A percentile compares a stretch with the other conserved stretches of the same genome.
phyloP scores from a whole-genome alignment of 2,113 vertebrate genomes.

The Boulengeromyrus knoepffleri region DNA sequence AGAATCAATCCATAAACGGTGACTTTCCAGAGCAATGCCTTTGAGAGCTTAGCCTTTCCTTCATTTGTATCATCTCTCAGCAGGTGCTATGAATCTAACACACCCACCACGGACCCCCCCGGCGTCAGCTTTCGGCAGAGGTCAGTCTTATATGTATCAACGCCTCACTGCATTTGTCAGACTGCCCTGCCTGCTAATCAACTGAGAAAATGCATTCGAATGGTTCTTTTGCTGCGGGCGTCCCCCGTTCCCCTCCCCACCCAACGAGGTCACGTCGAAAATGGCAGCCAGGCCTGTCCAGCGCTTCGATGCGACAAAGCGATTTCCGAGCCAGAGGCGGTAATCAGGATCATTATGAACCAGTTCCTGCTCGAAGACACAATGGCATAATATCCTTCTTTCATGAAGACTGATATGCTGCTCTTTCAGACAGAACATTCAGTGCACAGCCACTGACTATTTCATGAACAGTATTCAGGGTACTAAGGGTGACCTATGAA shows the following conservation, averaged over 20 bases:
- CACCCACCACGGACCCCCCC: neutral
- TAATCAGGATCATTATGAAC: neutral
- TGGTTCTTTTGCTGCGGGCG: neutral
- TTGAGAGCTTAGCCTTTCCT: conserved; percentile 11
- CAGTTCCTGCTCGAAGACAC: neutral
- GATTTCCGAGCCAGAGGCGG: conserved; percentile 10
- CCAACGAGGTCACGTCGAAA: neutral
- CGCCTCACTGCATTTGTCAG: conserved; percentile 9
- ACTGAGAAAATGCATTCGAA: conserved; percentile 9
- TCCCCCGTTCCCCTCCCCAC: neutral
- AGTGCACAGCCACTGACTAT: neutral
- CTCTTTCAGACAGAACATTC: neutral
- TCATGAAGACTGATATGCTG: neutral
- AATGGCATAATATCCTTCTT: conserved; percentile 17
- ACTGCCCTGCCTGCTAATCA: conserved; percentile 18
- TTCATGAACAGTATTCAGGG: neutral
- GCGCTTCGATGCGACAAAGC: conserved; percentile 13
- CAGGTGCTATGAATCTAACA: conserved; percentile 3
- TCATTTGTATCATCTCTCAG: conserved; percentile 11
- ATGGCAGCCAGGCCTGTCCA: conserved; percentile 10
- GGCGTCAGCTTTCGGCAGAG: neutral
- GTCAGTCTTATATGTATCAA: conserved; percentile 6
- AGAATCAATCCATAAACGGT: conserved; percentile 23
- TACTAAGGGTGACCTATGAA: neutral
- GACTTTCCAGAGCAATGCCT: conserved; percentile 14